Evolutionary conservation across 2,888 invertebrate species (phyloP), one percentile per base, ranked within the genome.

Genomic region (Thecophora atra): DNA sequence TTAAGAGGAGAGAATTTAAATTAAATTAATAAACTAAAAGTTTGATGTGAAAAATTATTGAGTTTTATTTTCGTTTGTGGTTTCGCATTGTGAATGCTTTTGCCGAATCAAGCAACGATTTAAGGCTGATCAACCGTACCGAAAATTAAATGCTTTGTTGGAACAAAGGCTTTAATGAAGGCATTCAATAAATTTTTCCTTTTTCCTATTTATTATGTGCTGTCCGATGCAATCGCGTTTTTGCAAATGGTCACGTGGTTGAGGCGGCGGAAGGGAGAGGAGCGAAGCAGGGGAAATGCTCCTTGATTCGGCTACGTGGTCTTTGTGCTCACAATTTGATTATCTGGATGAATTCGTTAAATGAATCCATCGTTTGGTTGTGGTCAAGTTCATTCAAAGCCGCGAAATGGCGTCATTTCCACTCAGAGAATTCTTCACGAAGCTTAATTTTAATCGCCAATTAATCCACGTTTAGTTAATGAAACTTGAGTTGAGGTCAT

Each of bases 81-180:
- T 13, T 15, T 51, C n/a, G 5, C 17, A n/a, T 17, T 17, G 17
- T 17, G 17, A n/a, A 60, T 60, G 17, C 37, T 17, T 56, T 54
- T 54, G 30, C 21, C 52, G 24, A 26, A 21, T 24, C 26, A 24
- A 26, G 56, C 15, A 15, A 13, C 11, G 26, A 17, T 5, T 26
- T 51, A 44, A 19, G 44, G 26, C 64, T 65, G 51, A 65, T 65
- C 51, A 65, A 47, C 44, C 51, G 51, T 64, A 51, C 42, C 51
- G 64, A 24, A 51, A 65, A 26, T 24, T n/a, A 26, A 65, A 65
- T 44, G 15, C 26, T 51, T 65, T 65, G 42, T 26, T 26, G 21
- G 26, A 21, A 65, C 64, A 24, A 65, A 44, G 51, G 51, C 64
- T 26, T 51, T n/a, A 15, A n/a, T 51, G 17, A 65, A 65, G 47